Base-by-base conservation (phyloP, 2,888 invertebrate species). In the Cloeon dipterum region DNA sequence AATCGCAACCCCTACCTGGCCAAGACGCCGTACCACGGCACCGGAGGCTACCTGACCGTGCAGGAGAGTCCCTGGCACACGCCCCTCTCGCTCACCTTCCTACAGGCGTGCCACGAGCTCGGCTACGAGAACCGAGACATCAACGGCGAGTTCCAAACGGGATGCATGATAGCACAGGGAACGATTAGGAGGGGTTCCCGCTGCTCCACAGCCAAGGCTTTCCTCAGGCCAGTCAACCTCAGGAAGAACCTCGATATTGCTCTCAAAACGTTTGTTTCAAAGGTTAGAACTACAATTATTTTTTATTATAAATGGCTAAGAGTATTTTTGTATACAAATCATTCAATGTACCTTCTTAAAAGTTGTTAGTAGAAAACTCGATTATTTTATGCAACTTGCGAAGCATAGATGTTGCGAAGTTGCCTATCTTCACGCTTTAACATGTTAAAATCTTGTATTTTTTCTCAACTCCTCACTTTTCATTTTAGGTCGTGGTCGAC, bases 191-290 rank as follows among this genome's bases (percentile, higher is more conserved):
- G 85, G 36, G 85, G 85, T 0, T 75, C 76, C 19, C 64, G 88
- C 35, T 88, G 88, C 53, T 82, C 81, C 42, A 85, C 86, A 1
- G 74, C 83, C 5, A 88, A 86, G 54, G 82, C 86, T 1, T 88
- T 86, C 50, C 61, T 88, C 2, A 61, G 85, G 36, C 85, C 86
- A 0, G 71, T 82, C 0, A 63, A 77, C n/a, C 64, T 71, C 32
- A 62, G 88, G 21, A 59, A 58, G 14, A 88, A 88, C 49, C 59
- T 88, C 1, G 79, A 88, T 52, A 67, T 88, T 3, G 69, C 83
- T 5, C 66, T 83, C 50, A 65, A 74, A 43, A 66, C 83, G 0
- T 81, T 81, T 45, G 85, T 66, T 0, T 66, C 73, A 0, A 69
- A n/a, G n/a, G n/a, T n/a, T n/a, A n/a, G n/a, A n/a, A n/a, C n/a